Conservation (phyloP, 2,113 vertebrate species). For the Gnathonemus longibarbis region DNA sequence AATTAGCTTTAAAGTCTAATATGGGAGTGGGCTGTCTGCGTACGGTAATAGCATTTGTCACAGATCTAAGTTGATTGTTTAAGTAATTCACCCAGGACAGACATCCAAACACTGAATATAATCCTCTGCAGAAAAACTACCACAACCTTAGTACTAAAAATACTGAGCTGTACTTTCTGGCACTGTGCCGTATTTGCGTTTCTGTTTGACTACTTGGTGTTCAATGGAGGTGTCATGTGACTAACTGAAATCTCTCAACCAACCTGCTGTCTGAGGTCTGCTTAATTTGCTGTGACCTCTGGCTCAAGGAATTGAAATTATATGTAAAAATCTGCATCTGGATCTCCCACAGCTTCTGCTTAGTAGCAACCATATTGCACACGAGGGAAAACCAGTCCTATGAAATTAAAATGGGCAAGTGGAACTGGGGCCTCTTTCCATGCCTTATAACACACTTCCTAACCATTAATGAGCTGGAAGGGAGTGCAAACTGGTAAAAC, state of each 20-base stretch:
- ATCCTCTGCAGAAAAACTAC: not conserved
- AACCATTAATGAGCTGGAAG: not conserved
- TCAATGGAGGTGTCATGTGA: not conserved
- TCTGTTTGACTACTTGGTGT: not conserved
- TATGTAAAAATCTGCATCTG: conserved; percentile 10
- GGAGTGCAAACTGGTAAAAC: not conserved
- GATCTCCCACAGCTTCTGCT: not conserved
- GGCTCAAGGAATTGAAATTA: conserved; percentile 13
- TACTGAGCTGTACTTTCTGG: not conserved
- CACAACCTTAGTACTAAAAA: not conserved
- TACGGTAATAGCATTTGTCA: conserved; percentile 75
- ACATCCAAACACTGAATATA: not conserved
- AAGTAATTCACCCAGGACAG: not conserved
- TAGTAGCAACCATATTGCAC: not conserved
- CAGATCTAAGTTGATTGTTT: conserved; percentile 65
- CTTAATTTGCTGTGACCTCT: not conserved
- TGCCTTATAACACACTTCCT: conserved; percentile 4
- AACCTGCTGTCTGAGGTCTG: not conserved
- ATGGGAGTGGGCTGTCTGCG: conserved; percentile 64
- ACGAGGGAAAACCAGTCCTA: not conserved
- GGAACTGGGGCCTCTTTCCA: not conserved
- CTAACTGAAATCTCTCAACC: not conserved
- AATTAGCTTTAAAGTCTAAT: conserved; percentile 79
- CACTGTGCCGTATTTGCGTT: too few relatives aligned
- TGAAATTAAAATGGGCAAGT: not conserved